Percentiles rank a stretch among this genome's conserved stretches.
phyloP scores from a whole-genome alignment of 1,140 invertebrate species.

The Drosophila jambulina region DNA sequence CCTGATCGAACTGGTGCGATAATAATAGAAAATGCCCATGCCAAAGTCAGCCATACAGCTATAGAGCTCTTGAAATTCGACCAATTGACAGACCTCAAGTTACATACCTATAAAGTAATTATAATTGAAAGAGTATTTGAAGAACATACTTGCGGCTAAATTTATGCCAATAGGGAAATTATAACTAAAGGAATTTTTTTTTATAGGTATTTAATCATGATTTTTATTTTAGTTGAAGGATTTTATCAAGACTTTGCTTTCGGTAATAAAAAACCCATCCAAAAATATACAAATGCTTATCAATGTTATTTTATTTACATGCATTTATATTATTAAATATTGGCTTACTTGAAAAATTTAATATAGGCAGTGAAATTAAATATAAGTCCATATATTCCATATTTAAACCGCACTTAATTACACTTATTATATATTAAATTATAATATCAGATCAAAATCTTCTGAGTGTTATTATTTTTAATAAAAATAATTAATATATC shows the following conservation, averaged over 20 bases:
- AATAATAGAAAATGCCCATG: slow-evolving; percentile 34
- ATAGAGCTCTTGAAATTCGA: neutral
- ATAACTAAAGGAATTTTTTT: neutral
- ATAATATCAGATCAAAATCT: too few relatives aligned
- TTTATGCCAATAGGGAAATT: neutral
- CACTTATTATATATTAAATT: neutral
- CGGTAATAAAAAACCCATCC: neutral
- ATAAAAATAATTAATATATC: neutral
- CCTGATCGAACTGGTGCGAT: slow-evolving; percentile 48
- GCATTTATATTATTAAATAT: neutral
- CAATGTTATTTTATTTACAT: neutral
- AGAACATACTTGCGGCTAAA: neutral
- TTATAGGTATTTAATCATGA: neutral
- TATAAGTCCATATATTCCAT: neutral
- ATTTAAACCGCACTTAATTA: neutral
- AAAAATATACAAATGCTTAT: neutral
- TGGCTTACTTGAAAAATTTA: neutral
- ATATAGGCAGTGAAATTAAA: neutral
- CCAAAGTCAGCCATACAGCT: neutral
- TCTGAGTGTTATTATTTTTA: too few relatives aligned
- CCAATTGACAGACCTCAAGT: neutral
- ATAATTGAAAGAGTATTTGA: neutral
- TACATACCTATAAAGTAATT: neutral
- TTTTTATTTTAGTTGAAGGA: neutral
- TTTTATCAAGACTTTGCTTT: too few relatives aligned